phyloP scores from a whole-genome alignment of 2,797 vertebrate genomes.

The Periparus ater region DNA sequence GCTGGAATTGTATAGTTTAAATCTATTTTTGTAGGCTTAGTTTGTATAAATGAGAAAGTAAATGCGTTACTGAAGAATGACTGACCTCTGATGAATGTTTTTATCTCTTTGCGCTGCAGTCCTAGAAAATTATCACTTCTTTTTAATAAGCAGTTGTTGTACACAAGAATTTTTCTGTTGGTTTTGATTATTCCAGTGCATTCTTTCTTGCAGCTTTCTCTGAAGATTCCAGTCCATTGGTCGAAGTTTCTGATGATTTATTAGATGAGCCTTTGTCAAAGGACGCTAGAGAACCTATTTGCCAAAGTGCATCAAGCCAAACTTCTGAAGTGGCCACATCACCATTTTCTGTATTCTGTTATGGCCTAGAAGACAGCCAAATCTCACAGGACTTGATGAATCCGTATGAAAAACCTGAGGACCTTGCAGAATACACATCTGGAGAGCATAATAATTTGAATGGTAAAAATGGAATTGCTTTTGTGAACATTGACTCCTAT shows the following conservation, averaged over 20 bases:
- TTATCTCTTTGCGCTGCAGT: neutral
- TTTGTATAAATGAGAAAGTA: neutral
- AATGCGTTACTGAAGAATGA: neutral
- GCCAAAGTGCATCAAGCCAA: constrained; percentile 24
- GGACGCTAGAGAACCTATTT: constrained; percentile 3
- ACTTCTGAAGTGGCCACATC: neutral
- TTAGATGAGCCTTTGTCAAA: constrained; percentile 25
- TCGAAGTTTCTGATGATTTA: constrained; percentile 52
- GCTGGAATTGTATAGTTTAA: neutral
- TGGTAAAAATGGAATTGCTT: constrained; percentile 64
- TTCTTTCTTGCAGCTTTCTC: constrained; percentile 55
- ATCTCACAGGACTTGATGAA: neutral
- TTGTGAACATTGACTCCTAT: constrained; percentile 76
- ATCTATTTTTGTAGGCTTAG: neutral
- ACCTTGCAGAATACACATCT: neutral
- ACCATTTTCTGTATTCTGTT: neutral
- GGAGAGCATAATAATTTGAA: constrained; percentile 8
- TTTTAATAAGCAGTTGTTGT: neutral
- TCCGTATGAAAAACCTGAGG: constrained; percentile 18
- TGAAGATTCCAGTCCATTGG: constrained; percentile 50
- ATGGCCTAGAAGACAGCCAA: constrained; percentile 42
- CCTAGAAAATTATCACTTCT: neutral
- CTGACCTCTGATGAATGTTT: neutral
- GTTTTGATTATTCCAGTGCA: neutral
- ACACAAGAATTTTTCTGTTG: neutral